Percentiles rank a stretch among this genome's conserved stretches.
Conservation (phyloP, 2,113 vertebrate species). For the Damaliscus lunatus region DNA sequence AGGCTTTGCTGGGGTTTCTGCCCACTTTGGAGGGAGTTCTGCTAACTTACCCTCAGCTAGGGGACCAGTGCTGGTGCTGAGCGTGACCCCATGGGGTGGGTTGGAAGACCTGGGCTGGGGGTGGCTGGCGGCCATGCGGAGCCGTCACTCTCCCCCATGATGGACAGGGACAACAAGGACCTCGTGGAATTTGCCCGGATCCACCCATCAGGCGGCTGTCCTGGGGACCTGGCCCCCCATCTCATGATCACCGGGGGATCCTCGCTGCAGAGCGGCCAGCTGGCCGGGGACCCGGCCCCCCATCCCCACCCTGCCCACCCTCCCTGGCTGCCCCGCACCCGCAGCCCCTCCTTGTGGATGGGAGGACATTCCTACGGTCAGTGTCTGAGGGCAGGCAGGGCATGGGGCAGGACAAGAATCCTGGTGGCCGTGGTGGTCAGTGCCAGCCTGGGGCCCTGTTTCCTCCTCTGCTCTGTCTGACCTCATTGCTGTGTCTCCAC, state of each 20-base stretch:
- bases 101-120: neutral
- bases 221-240: constrained; percentile 92
- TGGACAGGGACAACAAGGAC: constrained; percentile 92
- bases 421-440: neutral
- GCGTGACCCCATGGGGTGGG: neutral
- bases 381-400: constrained; percentile 19
- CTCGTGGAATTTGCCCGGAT: constrained; percentile 93
- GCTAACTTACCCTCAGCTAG: neutral
- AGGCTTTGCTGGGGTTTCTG: neutral
- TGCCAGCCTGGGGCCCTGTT: neutral
- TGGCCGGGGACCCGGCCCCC: constrained; percentile 86
- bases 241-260: constrained; percentile 91
- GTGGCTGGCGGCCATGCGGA: neutral
- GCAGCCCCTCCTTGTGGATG: constrained; percentile 98
- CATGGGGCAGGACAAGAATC: rapidly evolving
- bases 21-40: rapidly evolving
- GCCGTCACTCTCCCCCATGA: neutral
- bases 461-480: neutral
- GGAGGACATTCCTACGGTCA: constrained; percentile 95
- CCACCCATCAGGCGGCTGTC: constrained; percentile 91
- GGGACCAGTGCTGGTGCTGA: rapidly evolving
- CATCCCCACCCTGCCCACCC: constrained; percentile 91
- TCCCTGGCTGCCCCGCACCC: constrained; percentile 91
- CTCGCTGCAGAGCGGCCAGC: constrained; percentile 89
- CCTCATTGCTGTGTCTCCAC: neutral